Conservation (phyloP, 2,113 vertebrate genomes). For the Clarias magur region DNA sequence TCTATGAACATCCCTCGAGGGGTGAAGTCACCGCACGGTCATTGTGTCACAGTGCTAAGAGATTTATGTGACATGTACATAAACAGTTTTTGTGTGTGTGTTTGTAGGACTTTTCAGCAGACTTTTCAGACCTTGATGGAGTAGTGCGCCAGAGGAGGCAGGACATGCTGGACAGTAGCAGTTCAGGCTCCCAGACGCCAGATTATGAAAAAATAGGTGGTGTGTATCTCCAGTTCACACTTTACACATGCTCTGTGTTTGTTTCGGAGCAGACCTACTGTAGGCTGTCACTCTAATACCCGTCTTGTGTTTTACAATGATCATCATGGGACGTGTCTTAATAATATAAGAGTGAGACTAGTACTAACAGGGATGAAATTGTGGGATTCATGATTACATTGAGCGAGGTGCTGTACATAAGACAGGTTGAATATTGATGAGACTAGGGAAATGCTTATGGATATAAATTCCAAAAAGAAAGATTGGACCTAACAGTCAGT, state of each 20-base stretch:
- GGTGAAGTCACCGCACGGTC: neutral
- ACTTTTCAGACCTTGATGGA: constrained; percentile 82
- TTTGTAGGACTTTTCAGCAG: constrained; percentile 78
- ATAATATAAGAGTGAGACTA: neutral
- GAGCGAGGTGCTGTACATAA: neutral
- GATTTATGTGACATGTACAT: neutral
- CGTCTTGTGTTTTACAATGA: neutral
- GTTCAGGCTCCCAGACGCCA: constrained; percentile 85
- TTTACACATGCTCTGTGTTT: neutral
- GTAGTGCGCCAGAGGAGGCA: constrained; percentile 74
- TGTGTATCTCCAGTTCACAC: constrained; percentile 53
- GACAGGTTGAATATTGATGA: neutral
- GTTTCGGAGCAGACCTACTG: constrained; percentile 32
- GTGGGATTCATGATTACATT: neutral
- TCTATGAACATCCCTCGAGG: neutral
- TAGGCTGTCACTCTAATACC: neutral
- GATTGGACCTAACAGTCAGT: neutral
- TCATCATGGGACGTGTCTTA: neutral
- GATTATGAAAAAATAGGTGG: constrained; percentile 84
- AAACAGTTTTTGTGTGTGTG: constrained; percentile 14
- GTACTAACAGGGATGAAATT: neutral
- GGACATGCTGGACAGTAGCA: constrained; percentile 87
- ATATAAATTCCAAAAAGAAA: neutral
- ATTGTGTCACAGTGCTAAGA: neutral
- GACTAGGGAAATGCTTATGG: neutral